Base-by-base conservation (phyloP, 2,113 vertebrate species). In the Varanus komodoensis region DNA sequence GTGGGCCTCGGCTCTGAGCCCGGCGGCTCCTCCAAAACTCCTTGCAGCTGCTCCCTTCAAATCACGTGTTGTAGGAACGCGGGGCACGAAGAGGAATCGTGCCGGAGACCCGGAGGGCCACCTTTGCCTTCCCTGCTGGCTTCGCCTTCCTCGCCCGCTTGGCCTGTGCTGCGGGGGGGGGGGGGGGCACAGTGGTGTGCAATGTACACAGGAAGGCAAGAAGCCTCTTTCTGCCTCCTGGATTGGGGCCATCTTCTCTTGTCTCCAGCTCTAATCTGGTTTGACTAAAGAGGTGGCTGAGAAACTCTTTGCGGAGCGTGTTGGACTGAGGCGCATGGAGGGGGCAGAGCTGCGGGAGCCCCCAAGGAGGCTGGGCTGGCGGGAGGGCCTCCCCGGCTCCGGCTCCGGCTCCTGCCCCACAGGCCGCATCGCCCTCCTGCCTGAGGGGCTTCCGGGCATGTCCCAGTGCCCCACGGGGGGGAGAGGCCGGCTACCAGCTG, bases 251-350 rank as follows among this genome's bases (percentile, higher is more conserved):
- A 0, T 79, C 92, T 96, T 96, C 96, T 95, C 93, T 94, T 94
- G 95, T 95, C 95, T 97, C 93, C 92, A 96, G 95, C 90, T 93
- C 95, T 97, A 96, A 97, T 96, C 95, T 96, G 94, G 93, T 96
- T 96, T 96, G 96, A 96, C 96, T 97, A 93, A 97, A 96, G 97
- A 97, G 96, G 95, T 95, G 97, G 97, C 97, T 97, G 96, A 96
- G 97, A 95, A 96, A 95, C 96, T 97, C 97, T 97, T 96, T 94
- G 96, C 92, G 92, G 93, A 97, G 93, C 95, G 87, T 97, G 96
- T 97, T 34, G 96, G 96, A 97, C 23, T 96, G 96, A 97, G 94
- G 95, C 52, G 3, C 94, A 91, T 90, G 88, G 92, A 91, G 0
- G 75, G 83, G 94, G 89, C 89, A 94, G 93, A 94, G 86, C 94